Conservation (phyloP, 2,888 invertebrate genomes). For the Vannuccia rotundouncinata region DNA sequence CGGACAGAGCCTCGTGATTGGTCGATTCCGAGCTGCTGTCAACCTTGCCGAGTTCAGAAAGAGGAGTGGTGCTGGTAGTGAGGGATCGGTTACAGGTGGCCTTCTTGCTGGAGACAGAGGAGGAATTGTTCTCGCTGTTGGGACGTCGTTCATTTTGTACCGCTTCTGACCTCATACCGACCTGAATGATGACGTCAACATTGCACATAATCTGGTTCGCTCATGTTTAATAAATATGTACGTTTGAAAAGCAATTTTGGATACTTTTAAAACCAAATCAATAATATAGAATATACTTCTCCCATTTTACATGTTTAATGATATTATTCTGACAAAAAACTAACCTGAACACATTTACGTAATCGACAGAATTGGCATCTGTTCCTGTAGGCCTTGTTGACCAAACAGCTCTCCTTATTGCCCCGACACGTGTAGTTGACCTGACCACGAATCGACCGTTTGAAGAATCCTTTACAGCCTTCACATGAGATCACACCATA, state of each 20-base stretch:
- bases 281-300: too few species aligned
- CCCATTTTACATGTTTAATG: too few species aligned
- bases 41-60: neutral
- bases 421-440: slow-evolving; percentile 40
- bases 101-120: neutral
- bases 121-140: slow-evolving; percentile 4
- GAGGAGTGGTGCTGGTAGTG: neutral
- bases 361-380: slow-evolving; percentile 40
- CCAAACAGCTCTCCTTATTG: slow-evolving; percentile 33
- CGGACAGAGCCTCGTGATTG: neutral
- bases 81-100: neutral
- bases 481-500: slow-evolving; percentile 56
- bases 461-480: slow-evolving; percentile 56
- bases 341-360: slow-evolving; percentile 37
- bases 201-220: too few species aligned
- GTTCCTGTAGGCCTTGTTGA: slow-evolving; percentile 40
- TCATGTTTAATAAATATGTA: too few species aligned
- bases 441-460: slow-evolving; percentile 43
- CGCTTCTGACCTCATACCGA: slow-evolving; percentile 40
- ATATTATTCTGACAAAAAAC: too few species aligned
- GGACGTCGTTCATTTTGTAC: slow-evolving; percentile 40
- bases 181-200: too few species aligned
- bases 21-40: neutral
- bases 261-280: too few species aligned
- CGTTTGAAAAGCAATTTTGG: too few species aligned